Evolutionary conservation across 1,140 invertebrate genomes (phyloP).

Genomic region (Pararge aegeria): DNA sequence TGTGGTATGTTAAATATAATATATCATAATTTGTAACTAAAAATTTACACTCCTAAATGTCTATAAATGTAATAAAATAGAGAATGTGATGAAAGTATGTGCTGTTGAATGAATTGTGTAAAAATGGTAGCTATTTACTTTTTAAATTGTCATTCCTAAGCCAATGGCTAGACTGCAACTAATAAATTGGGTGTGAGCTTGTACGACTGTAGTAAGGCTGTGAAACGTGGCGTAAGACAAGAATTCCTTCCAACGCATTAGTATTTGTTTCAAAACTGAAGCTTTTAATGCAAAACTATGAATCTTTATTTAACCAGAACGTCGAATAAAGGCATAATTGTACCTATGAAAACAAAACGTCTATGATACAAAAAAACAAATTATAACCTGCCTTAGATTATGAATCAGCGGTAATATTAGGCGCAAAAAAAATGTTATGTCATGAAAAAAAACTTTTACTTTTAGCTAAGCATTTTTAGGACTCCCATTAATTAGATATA

Average conservation of each 20-base stretch:
- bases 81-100: neutral
- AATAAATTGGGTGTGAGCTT: slow-evolving; percentile 51
- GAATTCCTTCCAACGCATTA: slow-evolving; percentile 9
- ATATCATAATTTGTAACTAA: slow-evolving; percentile 10
- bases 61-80: slow-evolving; percentile 19
- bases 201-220: slow-evolving; percentile 74
- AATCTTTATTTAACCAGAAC: too few relatives aligned
- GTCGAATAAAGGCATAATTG: too few relatives aligned
- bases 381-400: too few relatives aligned
- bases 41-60: slow-evolving; percentile 29
- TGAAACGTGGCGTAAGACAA: slow-evolving; percentile 62
- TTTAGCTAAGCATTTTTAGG: too few relatives aligned
- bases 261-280: neutral
- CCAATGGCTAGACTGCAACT: slow-evolving; percentile 56
- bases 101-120: slow-evolving; percentile 17
- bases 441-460: too few relatives aligned
- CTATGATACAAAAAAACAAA: too few relatives aligned
- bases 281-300: slow-evolving; percentile 3
- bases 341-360: too few relatives aligned
- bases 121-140: slow-evolving; percentile 57
- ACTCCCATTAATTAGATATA: too few relatives aligned
- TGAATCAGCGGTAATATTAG: too few relatives aligned
- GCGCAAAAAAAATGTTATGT: too few relatives aligned
- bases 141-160: slow-evolving; percentile 66
- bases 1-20: slow-evolving; percentile 15